Base-by-base conservation (phyloP, 2,888 invertebrate genomes). In the Candidula unifasciata region DNA sequence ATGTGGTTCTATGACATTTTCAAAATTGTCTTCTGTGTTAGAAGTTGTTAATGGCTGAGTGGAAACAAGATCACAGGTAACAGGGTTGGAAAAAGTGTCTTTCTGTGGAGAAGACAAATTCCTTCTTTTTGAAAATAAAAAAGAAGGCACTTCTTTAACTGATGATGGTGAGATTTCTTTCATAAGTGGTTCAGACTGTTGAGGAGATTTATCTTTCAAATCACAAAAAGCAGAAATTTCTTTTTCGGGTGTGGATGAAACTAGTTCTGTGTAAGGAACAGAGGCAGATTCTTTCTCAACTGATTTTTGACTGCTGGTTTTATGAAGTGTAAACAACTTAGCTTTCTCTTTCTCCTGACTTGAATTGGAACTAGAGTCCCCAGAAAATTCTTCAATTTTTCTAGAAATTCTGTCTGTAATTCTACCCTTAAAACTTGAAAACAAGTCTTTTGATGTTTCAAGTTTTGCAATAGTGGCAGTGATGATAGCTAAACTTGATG, bases 301-400 rank as follows among this genome's bases (percentile, higher is more conserved):
- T 27, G 37, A 52, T 52, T n/a, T 68, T 33, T 68, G 60, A 44
- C 84, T 82, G 66, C 35, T 80, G 77, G 37, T 81, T 64, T 73
- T 77, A 27, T 80, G 83, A 21, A 68, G 68, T 66, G 60, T n/a
- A 78, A 87, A 33, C 57, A 73, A 35, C 69, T 82, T 83, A 27
- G 77, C 69, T n/a, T 85, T 86, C 68, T 88, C 87, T 44, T 86
- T 87, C 21, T 87, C 87, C 60, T 86, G 86, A 76, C 85, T 85
- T 80, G 86, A 80, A 52, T 82, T 88, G 16, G 87, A 82, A 66
- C 87, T 87, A 44, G 88, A 88, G 24, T 89, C 87, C 21, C 88
- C 87, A 24, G 89, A 89, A 80, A 91, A 84, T 76, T 91, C 91
- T 76, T 91, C 91, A 52, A 89, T 88, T 82, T 89, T 91, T 83